A percentile compares a stretch with the other conserved stretches of the same genome.
Evolutionary conservation across 2,888 invertebrate genomes (phyloP).

Genomic region (Andrena trimmerana): DNA sequence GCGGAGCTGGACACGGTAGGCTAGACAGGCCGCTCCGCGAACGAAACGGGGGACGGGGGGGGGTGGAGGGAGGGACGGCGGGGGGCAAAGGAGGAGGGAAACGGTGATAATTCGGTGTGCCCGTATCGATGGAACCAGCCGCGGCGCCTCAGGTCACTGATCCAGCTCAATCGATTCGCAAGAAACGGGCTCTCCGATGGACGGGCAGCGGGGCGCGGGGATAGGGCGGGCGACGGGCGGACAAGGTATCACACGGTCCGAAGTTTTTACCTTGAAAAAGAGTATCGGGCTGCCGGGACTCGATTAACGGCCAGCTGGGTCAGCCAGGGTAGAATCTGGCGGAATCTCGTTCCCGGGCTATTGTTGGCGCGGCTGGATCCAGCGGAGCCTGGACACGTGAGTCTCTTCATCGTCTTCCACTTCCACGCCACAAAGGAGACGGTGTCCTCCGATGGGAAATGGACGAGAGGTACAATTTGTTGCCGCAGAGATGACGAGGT

Average conservation of each 20-base stretch:
- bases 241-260: slow-evolving; percentile 55
- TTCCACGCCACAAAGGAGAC: background rate
- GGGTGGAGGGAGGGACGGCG: too few species aligned
- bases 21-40: background rate
- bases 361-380: slow-evolving; percentile 7
- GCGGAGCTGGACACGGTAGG: slow-evolving; percentile 9
- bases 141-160: slow-evolving; percentile 73
- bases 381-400: background rate
- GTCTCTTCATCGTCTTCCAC: background rate
- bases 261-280: slow-evolving; percentile 54
- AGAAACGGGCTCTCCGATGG: slow-evolving; percentile 61
- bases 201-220: slow-evolving; percentile 38
- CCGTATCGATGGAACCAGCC: slow-evolving; percentile 60
- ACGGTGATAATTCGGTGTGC: slow-evolving; percentile 67
- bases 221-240: slow-evolving; percentile 15
- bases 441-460: background rate
- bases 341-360: slow-evolving; percentile 25
- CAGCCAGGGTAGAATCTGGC: slow-evolving; percentile 33
- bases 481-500: background rate
- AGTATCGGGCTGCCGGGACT: slow-evolving; percentile 41
- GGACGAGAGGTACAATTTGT: background rate
- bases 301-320: slow-evolving; percentile 52
- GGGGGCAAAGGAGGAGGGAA: background rate
- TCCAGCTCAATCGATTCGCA: slow-evolving; percentile 73
- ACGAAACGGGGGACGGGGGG: background rate